These are phyloP conservation scores for Glomeris marginata DNA, from an alignment of 2,888 invertebrate species.

Conservation along the genomic window DNA sequence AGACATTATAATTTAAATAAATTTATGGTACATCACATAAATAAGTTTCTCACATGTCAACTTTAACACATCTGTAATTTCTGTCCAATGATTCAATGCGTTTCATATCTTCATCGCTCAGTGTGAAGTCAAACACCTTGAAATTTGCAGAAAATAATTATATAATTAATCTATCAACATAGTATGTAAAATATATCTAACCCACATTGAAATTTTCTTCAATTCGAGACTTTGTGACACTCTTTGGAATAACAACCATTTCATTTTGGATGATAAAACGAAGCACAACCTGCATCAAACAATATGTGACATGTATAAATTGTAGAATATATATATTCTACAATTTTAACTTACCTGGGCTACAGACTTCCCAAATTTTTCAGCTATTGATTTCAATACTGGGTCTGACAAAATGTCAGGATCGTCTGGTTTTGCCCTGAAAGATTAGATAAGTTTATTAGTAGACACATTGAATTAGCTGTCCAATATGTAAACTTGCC, in stretches of 20 bases:
- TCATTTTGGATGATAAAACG: conserved; percentile 42
- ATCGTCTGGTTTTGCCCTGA: conserved; percentile 11
- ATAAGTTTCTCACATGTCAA: background rate
- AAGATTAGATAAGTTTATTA: too few species aligned
- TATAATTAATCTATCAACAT: too few species aligned
- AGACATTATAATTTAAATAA: too few species aligned
- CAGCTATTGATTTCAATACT: conserved; percentile 42
- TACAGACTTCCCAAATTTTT: conserved; percentile 47
- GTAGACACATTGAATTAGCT: background rate
- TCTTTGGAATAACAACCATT: conserved; percentile 65
- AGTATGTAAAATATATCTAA: too few species aligned
- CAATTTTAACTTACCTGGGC: conserved; percentile 40
- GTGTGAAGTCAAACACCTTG: conserved; percentile 11
- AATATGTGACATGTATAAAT: too few species aligned
- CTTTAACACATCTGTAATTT: conserved; percentile 6
- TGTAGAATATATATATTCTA: too few species aligned
- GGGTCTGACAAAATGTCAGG: conserved; percentile 48
- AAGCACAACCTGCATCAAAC: too few species aligned
- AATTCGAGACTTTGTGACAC: conserved; percentile 55
- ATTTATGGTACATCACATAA: too few species aligned
- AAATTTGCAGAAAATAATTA: too few species aligned
- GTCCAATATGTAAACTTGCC: conserved; percentile 16
- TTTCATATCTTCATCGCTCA: conserved; percentile 10
- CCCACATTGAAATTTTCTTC: conserved; percentile 51
- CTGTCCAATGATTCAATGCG: conserved; percentile 2